Conservation (phyloP, 2,113 vertebrate species). For the Eurystomus gularis region DNA sequence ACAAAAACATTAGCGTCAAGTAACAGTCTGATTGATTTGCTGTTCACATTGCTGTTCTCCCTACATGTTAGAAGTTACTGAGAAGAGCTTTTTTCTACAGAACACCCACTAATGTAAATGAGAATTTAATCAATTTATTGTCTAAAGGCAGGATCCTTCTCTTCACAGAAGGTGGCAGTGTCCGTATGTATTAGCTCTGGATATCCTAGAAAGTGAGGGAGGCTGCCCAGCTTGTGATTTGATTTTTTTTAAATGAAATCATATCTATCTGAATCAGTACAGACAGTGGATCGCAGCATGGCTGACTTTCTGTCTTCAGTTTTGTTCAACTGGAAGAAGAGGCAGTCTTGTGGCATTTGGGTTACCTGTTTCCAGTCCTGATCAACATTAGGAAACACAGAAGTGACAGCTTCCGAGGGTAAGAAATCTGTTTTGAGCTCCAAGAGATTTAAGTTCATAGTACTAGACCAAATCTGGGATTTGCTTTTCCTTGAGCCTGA, state of each 20-base stretch:
- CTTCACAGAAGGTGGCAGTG: constrained; percentile 26
- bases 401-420: neutral
- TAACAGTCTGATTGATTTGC: neutral
- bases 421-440: neutral
- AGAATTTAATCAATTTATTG: neutral
- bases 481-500: neutral
- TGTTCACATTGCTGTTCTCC: neutral
- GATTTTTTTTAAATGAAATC: neutral
- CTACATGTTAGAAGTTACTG: neutral
- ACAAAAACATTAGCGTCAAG: neutral
- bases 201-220: neutral
- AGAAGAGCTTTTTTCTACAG: neutral
- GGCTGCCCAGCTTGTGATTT: neutral
- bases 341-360: neutral
- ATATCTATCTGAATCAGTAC: neutral
- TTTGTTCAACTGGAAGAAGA: neutral
- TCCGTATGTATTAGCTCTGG: neutral
- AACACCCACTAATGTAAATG: neutral
- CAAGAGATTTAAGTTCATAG: neutral
- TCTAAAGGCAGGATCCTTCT: neutral
- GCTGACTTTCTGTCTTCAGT: neutral
- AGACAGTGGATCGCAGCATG: neutral
- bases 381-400: neutral
- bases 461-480: neutral
- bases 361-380: neutral